These are phyloP conservation scores for Eubasilissa regina DNA, from an alignment of 1,140 invertebrate genomes.

Conservation along the genomic window DNA sequence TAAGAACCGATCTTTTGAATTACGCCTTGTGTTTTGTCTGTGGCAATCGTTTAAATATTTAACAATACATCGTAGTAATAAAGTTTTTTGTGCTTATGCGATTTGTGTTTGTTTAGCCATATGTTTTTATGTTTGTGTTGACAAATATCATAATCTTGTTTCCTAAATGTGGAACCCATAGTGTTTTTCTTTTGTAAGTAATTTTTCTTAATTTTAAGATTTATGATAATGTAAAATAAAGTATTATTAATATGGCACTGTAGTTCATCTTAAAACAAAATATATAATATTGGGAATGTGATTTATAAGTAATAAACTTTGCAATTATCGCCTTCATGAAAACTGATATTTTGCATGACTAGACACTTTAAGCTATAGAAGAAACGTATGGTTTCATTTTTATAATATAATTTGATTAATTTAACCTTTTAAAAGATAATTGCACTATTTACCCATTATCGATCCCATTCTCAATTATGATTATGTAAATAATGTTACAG, in stretches of 20 bases:
- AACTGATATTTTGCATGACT: no score
- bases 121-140: slow-evolving; percentile 36
- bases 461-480: slow-evolving; percentile 10
- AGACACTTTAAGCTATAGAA: no score
- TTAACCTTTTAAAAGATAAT: no score
- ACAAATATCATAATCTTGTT: slow-evolving; percentile 37
- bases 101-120: slow-evolving; percentile 39
- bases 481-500: slow-evolving; percentile 60
- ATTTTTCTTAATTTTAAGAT: slow-evolving; percentile 44
- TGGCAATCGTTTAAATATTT: no score
- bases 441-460: neutral
- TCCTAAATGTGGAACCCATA: slow-evolving; percentile 36
- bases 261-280: slow-evolving; percentile 16
- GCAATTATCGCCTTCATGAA: neutral
- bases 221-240: slow-evolving; percentile 49
- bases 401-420: no score
- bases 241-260: slow-evolving; percentile 33
- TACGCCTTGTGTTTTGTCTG: no score
- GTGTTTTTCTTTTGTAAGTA: slow-evolving; percentile 51
- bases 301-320: slow-evolving; percentile 6
- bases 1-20: no score
- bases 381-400: no score
- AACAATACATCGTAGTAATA: no score
- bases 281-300: slow-evolving; percentile 24
- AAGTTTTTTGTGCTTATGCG: slow-evolving; percentile 8